Conservation (phyloP, 1,140 invertebrate species). For the Mercenaria mercenaria region DNA sequence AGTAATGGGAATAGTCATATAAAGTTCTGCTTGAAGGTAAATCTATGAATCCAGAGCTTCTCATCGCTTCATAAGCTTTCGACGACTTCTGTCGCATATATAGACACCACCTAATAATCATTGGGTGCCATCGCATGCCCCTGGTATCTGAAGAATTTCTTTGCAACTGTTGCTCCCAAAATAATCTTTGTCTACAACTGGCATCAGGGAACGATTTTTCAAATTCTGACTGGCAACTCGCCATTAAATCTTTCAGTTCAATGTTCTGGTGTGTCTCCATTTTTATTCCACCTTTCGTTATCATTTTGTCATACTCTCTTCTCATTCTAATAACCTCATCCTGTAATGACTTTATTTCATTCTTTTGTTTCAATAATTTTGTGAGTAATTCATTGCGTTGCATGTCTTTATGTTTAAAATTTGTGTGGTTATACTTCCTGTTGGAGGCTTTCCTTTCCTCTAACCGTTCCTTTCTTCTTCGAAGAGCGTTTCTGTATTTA, state of each 20-base stretch:
- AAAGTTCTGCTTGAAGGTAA: constrained; percentile 63
- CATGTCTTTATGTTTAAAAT: constrained; percentile 1
- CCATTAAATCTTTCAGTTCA: constrained; percentile 37
- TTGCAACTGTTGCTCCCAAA: constrained; percentile 58
- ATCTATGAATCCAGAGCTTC: constrained; percentile 65
- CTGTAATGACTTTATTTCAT: constrained; percentile 20
- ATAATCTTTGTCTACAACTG: constrained; percentile 30
- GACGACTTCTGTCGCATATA: constrained; percentile 47
- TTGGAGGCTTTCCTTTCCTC: not conserved
- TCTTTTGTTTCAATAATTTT: constrained; percentile 26
- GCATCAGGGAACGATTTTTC: constrained; percentile 38
- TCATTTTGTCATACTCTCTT: constrained; percentile 10
- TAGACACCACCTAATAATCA: constrained; percentile 69
- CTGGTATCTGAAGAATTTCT: not conserved
- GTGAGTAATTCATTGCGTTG: not conserved
- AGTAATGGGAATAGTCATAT: constrained; percentile 69
- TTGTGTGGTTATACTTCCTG: not conserved
- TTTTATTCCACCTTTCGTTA: not conserved
- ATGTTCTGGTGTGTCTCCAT: not conserved
- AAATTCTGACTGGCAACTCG: not conserved
- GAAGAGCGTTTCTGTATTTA: not conserved
- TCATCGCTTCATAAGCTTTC: constrained; percentile 62
- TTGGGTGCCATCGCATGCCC: constrained; percentile 70
- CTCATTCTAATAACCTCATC: not conserved
- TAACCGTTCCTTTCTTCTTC: not conserved